Evolutionary conservation across 2,888 invertebrate species (phyloP).

Genomic region (Stictocephala bisonia): DNA sequence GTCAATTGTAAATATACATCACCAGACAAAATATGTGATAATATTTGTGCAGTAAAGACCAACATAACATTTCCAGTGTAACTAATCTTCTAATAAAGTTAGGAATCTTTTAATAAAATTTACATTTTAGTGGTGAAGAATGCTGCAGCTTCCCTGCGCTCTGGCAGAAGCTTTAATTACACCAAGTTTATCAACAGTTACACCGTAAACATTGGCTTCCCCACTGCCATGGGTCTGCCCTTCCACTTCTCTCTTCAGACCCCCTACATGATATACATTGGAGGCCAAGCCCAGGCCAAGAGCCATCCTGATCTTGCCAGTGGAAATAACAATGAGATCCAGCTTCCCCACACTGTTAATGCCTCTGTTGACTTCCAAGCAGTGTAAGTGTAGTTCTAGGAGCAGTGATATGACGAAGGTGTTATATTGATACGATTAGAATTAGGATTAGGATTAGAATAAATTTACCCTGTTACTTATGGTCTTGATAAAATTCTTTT

Average conservation of each 20-base stretch:
- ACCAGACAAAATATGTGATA: no score
- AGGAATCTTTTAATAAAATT: constrained; percentile 67
- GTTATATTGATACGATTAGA: no score
- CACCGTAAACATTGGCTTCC: constrained; percentile 75
- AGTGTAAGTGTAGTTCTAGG: constrained; percentile 61
- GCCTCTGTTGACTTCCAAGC: constrained; percentile 67
- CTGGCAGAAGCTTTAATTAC: constrained; percentile 69
- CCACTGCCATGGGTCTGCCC: constrained; percentile 77
- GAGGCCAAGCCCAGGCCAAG: constrained; percentile 67
- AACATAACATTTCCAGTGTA: no score
- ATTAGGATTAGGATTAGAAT: no score
- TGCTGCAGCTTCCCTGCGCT: constrained; percentile 64
- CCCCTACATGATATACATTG: constrained; percentile 69
- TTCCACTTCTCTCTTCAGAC: constrained; percentile 73
- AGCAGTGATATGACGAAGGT: background rate
- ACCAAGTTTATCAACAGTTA: constrained; percentile 71
- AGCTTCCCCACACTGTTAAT: constrained; percentile 64
- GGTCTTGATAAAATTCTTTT: no score
- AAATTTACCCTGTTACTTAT: no score
- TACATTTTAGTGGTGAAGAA: constrained; percentile 62
- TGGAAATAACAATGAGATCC: constrained; percentile 52
- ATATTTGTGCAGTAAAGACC: no score
- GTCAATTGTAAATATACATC: no score
- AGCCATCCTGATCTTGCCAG: constrained; percentile 62
- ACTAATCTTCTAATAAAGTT: no score